Conservation (phyloP, 2,113 vertebrate species). For the Copsychus sechellarum region DNA sequence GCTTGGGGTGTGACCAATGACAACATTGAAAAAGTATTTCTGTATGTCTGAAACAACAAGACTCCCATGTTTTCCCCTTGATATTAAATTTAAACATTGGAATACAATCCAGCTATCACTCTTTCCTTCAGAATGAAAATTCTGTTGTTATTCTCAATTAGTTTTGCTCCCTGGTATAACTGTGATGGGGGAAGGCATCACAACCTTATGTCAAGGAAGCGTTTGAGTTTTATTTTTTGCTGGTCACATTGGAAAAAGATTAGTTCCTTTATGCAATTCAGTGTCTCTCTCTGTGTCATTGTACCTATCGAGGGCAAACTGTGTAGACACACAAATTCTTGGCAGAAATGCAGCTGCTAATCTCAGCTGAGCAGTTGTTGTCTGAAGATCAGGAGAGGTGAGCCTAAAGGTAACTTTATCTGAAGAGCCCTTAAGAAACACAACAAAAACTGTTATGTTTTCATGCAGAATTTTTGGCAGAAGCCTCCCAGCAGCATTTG, state of each 20-base stretch:
- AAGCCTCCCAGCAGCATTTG: not conserved
- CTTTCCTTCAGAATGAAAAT: not conserved
- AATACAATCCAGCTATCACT: not conserved
- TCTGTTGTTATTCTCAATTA: not conserved
- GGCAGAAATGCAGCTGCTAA: not conserved
- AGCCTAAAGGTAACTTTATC: not conserved
- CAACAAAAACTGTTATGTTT: not conserved
- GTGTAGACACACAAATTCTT: not conserved
- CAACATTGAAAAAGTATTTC: not conserved
- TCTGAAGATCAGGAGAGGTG: not conserved
- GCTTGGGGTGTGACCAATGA: not conserved
- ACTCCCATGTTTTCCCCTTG: not conserved
- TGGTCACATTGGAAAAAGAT: not conserved
- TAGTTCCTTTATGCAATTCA: not conserved
- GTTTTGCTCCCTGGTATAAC: not conserved
- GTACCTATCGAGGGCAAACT: not conserved
- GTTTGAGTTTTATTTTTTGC: not conserved
- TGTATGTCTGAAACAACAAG: not conserved
- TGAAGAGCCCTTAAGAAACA: not conserved
- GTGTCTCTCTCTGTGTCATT: not conserved
- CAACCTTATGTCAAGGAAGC: accelerated
- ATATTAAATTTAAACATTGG: not conserved
- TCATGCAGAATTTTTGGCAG: not conserved
- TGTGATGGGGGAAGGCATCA: not conserved
- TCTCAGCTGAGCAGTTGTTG: not conserved